These are phyloP conservation scores for Austrolebias charrua DNA, from an alignment of 2,797 vertebrate genomes.

Conservation along the genomic window DNA sequence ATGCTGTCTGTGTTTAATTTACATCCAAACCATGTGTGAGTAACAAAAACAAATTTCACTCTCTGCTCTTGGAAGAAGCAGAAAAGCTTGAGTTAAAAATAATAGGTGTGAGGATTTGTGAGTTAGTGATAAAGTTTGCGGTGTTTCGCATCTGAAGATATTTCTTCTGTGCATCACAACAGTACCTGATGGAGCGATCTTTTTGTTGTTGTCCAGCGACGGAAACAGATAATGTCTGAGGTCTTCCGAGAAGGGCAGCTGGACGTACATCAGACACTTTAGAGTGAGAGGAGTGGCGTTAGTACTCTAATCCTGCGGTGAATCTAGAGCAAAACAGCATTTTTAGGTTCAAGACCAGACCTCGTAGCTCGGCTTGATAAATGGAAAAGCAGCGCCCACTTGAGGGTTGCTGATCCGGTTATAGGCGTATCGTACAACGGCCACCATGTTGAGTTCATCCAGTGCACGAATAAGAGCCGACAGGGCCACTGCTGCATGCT, in stretches of 20 bases:
- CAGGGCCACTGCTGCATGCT: conserved; percentile 92
- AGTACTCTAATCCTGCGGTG: neutral
- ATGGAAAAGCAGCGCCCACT: conserved; percentile 91
- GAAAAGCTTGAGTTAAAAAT: neutral
- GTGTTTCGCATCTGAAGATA: too few species aligned
- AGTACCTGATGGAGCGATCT: conserved; percentile 84
- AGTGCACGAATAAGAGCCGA: conserved; percentile 88
- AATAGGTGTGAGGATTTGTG: neutral
- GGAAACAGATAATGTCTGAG: conserved; percentile 89
- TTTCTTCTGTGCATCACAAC: neutral
- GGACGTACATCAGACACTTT: conserved; percentile 93
- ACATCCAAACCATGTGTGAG: neutral
- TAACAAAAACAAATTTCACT: neutral
- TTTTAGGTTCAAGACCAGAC: conserved; percentile 62
- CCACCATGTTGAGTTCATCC: conserved; percentile 87
- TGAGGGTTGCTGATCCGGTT: conserved; percentile 86
- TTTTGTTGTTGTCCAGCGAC: conserved; percentile 91
- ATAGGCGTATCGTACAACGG: conserved; percentile 91
- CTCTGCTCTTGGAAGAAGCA: neutral
- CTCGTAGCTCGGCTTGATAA: conserved; percentile 88
- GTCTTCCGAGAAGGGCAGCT: conserved; percentile 94
- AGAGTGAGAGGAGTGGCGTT: neutral
- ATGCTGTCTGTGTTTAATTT: neutral
- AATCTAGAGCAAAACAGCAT: neutral
- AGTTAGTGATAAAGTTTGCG: neutral